phyloP scores from a whole-genome alignment of 2,888 invertebrate species.

The Trissolcus brochymenae region DNA sequence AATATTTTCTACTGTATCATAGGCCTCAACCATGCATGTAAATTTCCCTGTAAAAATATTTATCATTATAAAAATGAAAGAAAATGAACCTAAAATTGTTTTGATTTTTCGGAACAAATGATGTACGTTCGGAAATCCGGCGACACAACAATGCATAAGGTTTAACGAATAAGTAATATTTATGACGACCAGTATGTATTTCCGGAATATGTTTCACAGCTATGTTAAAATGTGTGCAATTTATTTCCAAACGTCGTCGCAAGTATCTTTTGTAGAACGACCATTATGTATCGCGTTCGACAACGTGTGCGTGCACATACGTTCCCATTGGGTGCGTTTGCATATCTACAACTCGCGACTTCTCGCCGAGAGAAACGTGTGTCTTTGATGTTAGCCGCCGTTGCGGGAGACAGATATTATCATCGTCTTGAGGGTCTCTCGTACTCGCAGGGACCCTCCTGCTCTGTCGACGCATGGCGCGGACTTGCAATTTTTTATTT shows the following conservation, averaged over 20 bases:
- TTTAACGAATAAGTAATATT: slow-evolving; percentile 40
- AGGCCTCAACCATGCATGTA: background rate
- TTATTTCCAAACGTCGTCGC: slow-evolving; percentile 52
- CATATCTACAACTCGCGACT: slow-evolving; percentile 70
- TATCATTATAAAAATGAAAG: background rate
- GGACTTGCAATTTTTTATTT: slow-evolving; percentile 39
- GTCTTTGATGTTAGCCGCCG: slow-evolving; percentile 75
- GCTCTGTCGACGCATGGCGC: slow-evolving; percentile 42
- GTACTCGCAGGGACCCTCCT: slow-evolving; percentile 49
- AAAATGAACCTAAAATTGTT: slow-evolving; percentile 16
- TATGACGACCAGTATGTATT: slow-evolving; percentile 31
- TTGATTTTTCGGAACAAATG: slow-evolving; percentile 30
- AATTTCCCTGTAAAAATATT: background rate
- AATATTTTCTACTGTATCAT: background rate
- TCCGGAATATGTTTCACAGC: slow-evolving; percentile 51
- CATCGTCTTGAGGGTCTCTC: slow-evolving; percentile 61
- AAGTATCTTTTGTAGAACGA: slow-evolving; percentile 64
- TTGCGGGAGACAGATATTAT: slow-evolving; percentile 75
- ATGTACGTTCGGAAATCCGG: slow-evolving; percentile 13
- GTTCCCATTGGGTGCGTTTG: slow-evolving; percentile 68
- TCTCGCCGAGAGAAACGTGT: slow-evolving; percentile 64
- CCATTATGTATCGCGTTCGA: slow-evolving; percentile 65
- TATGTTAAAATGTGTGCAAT: slow-evolving; percentile 40
- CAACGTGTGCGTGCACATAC: slow-evolving; percentile 63
- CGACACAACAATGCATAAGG: slow-evolving; percentile 19